Conservation (phyloP, 1,140 invertebrate species). For the Mamestra configurata region DNA sequence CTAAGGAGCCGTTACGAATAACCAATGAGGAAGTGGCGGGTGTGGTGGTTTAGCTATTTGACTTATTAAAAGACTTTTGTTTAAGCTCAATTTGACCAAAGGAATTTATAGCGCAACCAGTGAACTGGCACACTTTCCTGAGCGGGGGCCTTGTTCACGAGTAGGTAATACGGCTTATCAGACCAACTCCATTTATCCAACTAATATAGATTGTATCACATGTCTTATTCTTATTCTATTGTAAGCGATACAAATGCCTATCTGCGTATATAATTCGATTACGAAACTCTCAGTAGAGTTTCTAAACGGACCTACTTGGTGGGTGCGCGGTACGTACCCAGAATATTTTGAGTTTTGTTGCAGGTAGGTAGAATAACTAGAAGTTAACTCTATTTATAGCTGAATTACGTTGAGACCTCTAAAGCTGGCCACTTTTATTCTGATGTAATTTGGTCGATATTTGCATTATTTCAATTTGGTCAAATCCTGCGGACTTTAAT, state of each 20-base stretch:
- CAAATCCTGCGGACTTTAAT: conserved; percentile 20
- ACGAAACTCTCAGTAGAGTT: conserved; percentile 28
- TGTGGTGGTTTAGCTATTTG: not conserved
- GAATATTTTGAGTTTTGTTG: conserved; percentile 15
- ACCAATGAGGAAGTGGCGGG: no score
- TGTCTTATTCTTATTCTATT: conserved; percentile 39
- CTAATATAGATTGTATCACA: conserved; percentile 44
- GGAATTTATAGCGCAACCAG: conserved; percentile 56
- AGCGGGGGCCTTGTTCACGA: conserved; percentile 68
- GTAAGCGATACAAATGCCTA: conserved; percentile 29
- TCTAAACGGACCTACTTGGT: conserved; percentile 35
- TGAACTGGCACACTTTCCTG: conserved; percentile 68
- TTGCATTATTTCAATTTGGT: conserved; percentile 11
- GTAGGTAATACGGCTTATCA: conserved; percentile 46
- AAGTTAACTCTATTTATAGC: not conserved
- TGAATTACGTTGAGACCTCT: not conserved
- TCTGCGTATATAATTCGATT: conserved; percentile 29
- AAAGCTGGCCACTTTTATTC: not conserved
- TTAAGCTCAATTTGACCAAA: conserved; percentile 52
- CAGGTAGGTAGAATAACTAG: not conserved
- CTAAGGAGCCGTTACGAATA: no score
- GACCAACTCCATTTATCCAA: conserved; percentile 48
- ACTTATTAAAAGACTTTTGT: not conserved
- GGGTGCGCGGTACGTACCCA: conserved; percentile 1
- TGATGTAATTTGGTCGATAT: not conserved